Conservation (phyloP, 1,140 invertebrate species). For the Aphis craccivora region DNA sequence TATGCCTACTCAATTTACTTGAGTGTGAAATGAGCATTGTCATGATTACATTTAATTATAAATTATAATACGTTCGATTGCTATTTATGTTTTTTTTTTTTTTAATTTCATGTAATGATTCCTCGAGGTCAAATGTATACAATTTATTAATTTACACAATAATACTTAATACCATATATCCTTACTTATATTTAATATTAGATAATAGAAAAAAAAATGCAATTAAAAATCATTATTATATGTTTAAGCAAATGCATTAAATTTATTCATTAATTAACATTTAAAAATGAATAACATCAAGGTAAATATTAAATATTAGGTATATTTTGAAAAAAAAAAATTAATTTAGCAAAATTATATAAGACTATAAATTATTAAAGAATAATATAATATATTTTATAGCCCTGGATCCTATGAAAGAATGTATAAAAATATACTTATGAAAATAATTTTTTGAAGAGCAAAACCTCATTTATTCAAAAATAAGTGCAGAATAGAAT, state of each 20-base stretch:
- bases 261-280: background rate
- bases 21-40: conserved; percentile 25
- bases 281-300: background rate
- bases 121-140: background rate
- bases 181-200: background rate
- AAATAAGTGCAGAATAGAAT: background rate
- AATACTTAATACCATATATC: background rate
- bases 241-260: background rate
- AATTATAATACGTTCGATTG: conserved; percentile 5
- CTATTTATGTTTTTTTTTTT: background rate
- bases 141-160: background rate
- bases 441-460: background rate
- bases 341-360: background rate
- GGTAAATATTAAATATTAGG: background rate
- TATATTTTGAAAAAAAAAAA: background rate
- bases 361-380: background rate
- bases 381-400: background rate
- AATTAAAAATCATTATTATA: background rate
- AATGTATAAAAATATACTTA: background rate
- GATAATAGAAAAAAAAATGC: background rate
- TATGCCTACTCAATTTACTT: background rate
- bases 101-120: conserved; percentile 26
- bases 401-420: background rate
- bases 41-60: conserved; percentile 22
- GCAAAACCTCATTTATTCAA: background rate